These are phyloP conservation scores for Lethrus apterus DNA, from an alignment of 1,140 invertebrate genomes.

Conservation along the genomic window DNA sequence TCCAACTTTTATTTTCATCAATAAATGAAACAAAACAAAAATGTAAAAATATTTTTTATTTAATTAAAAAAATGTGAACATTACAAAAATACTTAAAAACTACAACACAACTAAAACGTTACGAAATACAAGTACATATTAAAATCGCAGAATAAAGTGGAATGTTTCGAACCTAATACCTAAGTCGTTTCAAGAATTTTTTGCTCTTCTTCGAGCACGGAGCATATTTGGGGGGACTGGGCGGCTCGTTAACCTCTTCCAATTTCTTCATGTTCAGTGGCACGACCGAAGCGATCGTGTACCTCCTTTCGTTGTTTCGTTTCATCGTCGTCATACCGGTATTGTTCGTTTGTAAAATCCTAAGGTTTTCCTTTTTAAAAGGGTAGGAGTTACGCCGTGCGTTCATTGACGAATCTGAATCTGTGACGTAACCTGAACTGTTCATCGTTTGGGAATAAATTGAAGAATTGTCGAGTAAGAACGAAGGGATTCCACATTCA, in stretches of 20 bases:
- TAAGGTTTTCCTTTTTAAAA: background rate
- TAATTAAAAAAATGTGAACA: no score
- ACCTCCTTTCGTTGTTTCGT: background rate
- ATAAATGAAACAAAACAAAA: no score
- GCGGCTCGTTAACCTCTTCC: constrained; percentile 6
- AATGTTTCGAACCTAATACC: no score
- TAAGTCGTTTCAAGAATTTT: no score
- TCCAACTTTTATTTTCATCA: no score
- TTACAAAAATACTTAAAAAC: no score
- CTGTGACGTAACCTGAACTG: background rate
- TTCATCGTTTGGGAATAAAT: background rate
- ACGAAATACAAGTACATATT: no score
- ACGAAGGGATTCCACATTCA: background rate
- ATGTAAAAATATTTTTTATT: no score
- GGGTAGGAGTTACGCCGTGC: background rate
- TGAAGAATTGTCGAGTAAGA: background rate
- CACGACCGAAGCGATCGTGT: background rate
- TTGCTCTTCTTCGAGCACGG: no score
- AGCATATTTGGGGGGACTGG: constrained; percentile 11
- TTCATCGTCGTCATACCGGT: background rate
- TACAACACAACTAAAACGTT: no score
- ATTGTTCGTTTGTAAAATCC: background rate
- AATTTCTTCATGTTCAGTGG: background rate
- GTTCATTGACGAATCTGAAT: background rate
- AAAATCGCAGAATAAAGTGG: no score